Evolutionary conservation across 2,888 invertebrate genomes (phyloP), one percentile per base, ranked within the genome.

Genomic region (Platerodrilus igneus): DNA sequence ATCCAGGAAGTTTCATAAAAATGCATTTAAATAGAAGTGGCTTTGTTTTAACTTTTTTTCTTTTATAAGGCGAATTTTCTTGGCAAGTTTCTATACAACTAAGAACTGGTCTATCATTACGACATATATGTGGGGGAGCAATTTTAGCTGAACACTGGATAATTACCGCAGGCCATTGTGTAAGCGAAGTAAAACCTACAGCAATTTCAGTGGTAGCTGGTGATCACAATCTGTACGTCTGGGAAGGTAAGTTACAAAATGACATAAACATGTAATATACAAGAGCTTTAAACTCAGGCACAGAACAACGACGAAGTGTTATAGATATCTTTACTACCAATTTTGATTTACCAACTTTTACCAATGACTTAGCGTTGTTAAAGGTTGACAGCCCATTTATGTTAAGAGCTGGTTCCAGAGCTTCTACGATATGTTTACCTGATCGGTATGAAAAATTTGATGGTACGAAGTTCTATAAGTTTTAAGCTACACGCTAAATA

Each of bases 111-210:
- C 17, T 20, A 16, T 37, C 44, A 13, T 49, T 39, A 23, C 31
- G 32, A 29, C 59, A 59, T 41, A 41, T 55, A 19, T 59, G 59
- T 37, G 59, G 59, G 8, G 59, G 57, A 8, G 47, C 57, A 5
- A 50, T 59, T 10, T 27, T 59, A 8, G 39, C 47, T 21, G 28
- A 41, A 9, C 35, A 43, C 30, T 59, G 54, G 57, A 37, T 59
- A n/a, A 27, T 56, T n/a, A 56, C 57, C 19, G 59, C 58, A 11
- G 59, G 49, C 3, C 59, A 58, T 48, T 59, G 59, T 41, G 37
- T 55, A 4, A 22, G 40, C 8, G 48, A 50, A 37, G 28, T 52
- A 4, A 28, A 46, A 18, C 20, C 34, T 13, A 27, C 36, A 13
- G 27, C 39, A 6, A 15, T 57, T 11, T 44, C 40, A 5, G 32